phyloP scores from a whole-genome alignment of 92 coral and sea anemone genomes.

The Nematostella vectensis region DNA sequence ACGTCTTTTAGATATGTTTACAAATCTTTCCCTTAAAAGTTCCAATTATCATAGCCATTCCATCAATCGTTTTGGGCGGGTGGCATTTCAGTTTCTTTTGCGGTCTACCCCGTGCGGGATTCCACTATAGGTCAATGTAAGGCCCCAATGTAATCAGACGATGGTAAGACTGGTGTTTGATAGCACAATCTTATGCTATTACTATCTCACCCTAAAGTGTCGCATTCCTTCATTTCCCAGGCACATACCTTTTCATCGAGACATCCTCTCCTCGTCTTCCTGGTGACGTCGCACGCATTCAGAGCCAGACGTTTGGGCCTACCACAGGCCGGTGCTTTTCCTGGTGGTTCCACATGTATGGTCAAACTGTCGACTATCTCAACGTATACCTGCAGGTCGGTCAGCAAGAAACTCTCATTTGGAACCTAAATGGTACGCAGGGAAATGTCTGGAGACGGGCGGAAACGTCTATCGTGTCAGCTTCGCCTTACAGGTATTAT shows the following conservation, averaged over 20 bases:
- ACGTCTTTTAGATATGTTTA: too few species aligned
- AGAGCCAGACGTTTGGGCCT: constrained; percentile 62
- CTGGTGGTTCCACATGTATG: constrained; percentile 99
- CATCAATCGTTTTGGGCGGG: too few species aligned
- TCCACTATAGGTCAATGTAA: too few species aligned
- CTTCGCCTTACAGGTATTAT: constrained; percentile 3
- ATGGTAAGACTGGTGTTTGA: too few species aligned
- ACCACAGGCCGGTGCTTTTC: constrained; percentile 89
- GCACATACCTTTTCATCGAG: constrained; percentile 82
- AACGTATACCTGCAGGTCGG: constrained; percentile 77
- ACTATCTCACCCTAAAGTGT: too few species aligned
- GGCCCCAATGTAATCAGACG: too few species aligned
- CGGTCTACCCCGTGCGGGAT: too few species aligned
- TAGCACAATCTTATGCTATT: too few species aligned
- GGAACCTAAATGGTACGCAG: constrained; percentile 80
- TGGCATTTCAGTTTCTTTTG: too few species aligned
- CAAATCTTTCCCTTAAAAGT: too few species aligned
- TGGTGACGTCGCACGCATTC: constrained; percentile 77
- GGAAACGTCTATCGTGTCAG: constrained; percentile 54
- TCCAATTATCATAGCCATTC: too few species aligned
- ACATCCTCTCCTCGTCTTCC: constrained; percentile 75
- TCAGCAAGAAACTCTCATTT: constrained; percentile 56
- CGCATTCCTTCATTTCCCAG: constrained; percentile 18
- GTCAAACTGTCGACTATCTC: constrained; percentile 64
- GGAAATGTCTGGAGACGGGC: constrained; percentile 93